phyloP scores from a whole-genome alignment of 2,888 invertebrate species.

The Perdita meconis region DNA sequence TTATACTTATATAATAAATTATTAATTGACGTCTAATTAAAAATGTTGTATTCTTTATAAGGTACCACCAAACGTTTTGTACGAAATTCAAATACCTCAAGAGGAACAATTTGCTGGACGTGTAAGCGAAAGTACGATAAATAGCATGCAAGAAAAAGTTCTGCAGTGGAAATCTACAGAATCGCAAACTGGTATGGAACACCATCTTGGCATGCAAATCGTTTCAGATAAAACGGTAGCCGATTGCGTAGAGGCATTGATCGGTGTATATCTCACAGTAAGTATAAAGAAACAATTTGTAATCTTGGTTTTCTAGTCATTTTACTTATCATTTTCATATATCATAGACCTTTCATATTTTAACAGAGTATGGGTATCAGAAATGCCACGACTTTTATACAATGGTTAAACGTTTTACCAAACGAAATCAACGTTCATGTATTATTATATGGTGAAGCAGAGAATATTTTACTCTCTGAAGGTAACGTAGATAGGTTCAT shows the following conservation, averaged over 20 bases:
- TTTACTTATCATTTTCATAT: background rate
- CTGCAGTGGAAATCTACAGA: conserved; percentile 79
- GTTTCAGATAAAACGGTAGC: conserved; percentile 89
- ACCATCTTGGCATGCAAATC: conserved; percentile 84
- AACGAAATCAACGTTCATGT: conserved; percentile 80
- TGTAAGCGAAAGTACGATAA: conserved; percentile 78
- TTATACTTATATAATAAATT: background rate
- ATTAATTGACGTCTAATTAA: background rate
- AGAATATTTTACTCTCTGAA: conserved; percentile 48
- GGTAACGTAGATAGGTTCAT: conserved; percentile 81
- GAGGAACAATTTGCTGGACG: conserved; percentile 84
- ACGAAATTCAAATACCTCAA: conserved; percentile 83
- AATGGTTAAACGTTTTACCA: conserved; percentile 88
- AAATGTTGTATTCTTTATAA: conserved; percentile 68
- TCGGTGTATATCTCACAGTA: conserved; percentile 90
- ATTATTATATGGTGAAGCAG: conserved; percentile 73
- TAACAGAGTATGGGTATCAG: conserved; percentile 85
- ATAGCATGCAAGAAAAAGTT: conserved; percentile 77
- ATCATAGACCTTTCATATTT: conserved; percentile 36
- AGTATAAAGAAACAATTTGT: conserved; percentile 55
- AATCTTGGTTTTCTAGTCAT: background rate
- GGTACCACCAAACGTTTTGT: conserved; percentile 85
- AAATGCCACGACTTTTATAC: conserved; percentile 86
- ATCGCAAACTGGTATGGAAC: conserved; percentile 84
- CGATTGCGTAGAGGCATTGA: conserved; percentile 94